A percentile compares a stretch with the other conserved stretches of the same genome.
Evolutionary conservation across 2,888 invertebrate genomes (phyloP).

Genomic region (Rotaria socialis): DNA sequence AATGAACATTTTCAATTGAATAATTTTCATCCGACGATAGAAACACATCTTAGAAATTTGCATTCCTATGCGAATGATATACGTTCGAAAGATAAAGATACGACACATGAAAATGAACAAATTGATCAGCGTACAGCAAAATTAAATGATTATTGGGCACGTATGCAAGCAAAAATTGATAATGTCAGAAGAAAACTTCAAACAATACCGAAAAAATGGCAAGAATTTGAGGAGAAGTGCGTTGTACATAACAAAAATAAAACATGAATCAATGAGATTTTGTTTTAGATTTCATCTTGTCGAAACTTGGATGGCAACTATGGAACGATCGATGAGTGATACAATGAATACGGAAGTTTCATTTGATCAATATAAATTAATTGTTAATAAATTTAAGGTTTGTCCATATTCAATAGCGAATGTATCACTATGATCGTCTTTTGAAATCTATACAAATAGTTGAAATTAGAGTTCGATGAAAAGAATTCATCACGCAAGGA

Average conservation of each 20-base stretch:
- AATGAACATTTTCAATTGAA: conserved; percentile 40
- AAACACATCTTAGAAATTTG: not conserved
- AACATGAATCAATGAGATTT: not conserved
- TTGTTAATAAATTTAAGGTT: conserved; percentile 26
- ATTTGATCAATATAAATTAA: conserved; percentile 26
- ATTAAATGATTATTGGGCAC: conserved; percentile 23
- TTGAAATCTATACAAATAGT: too few relatives aligned
- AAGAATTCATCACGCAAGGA: too few relatives aligned
- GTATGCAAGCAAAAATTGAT: conserved; percentile 26
- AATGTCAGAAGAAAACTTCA: not conserved
- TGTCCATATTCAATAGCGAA: too few relatives aligned
- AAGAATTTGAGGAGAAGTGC: conserved; percentile 29
- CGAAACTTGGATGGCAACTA: not conserved
- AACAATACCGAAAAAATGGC: conserved; percentile 21
- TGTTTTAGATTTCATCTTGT: conserved; percentile 6
- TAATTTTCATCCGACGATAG: conserved; percentile 38
- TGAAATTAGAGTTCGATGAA: too few relatives aligned
- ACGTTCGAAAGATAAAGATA: not conserved
- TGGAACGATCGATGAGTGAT: not conserved
- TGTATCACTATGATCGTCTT: too few relatives aligned
- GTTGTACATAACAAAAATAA: not conserved
- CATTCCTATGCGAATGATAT: conserved; percentile 18
- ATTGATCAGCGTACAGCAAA: not conserved
- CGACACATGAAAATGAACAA: not conserved
- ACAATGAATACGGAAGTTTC: not conserved